Conservation (phyloP, 2,797 vertebrate genomes). For the Thalassophryne amazonica region DNA sequence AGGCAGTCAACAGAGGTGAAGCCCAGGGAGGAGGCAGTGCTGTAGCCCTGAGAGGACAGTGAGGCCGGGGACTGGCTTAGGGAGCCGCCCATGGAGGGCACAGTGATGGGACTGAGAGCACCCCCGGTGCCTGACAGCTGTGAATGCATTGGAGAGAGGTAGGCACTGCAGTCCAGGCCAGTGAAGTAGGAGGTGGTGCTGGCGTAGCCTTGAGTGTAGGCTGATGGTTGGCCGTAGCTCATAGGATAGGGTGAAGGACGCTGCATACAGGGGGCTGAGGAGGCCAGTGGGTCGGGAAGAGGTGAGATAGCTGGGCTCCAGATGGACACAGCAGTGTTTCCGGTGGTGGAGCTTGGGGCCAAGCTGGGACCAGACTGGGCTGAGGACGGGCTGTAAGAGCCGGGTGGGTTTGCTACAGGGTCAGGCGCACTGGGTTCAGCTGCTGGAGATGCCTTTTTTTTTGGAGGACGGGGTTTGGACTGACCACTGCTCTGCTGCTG, state of each 20-base stretch:
- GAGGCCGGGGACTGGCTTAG: conserved; percentile 87
- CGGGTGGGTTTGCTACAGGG: conserved; percentile 68
- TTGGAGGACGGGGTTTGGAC: conserved; percentile 85
- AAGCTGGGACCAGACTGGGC: conserved; percentile 70
- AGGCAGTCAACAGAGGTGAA: conserved; percentile 88
- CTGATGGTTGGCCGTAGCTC: conserved; percentile 82
- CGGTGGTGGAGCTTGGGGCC: conserved; percentile 56
- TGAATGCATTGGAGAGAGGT: conserved; percentile 90
- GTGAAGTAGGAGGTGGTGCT: conserved; percentile 87
- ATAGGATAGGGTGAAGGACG: conserved; percentile 83
- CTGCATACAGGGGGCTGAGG: conserved; percentile 82
- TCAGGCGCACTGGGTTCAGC: conserved; percentile 73
- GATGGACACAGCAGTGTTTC: conserved; percentile 83
- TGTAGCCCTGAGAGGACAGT: conserved; percentile 85
- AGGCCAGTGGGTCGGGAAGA: conserved; percentile 80
- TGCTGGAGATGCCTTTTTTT: conserved; percentile 84
- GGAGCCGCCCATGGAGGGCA: conserved; percentile 83
- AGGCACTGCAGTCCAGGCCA: conserved; percentile 87
- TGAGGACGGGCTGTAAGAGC: conserved; percentile 61
- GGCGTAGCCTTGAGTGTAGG: conserved; percentile 83
- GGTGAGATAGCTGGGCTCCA: conserved; percentile 91
- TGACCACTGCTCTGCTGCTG: conserved; percentile 85
- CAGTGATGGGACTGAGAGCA: conserved; percentile 84
- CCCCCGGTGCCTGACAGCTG: conserved; percentile 83
- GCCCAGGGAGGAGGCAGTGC: conserved; percentile 78